Percentiles rank a stretch among this genome's conserved stretches.
These are phyloP conservation scores for Platerodrilus igneus DNA, from an alignment of 2,888 invertebrate species.

Conservation along the genomic window DNA sequence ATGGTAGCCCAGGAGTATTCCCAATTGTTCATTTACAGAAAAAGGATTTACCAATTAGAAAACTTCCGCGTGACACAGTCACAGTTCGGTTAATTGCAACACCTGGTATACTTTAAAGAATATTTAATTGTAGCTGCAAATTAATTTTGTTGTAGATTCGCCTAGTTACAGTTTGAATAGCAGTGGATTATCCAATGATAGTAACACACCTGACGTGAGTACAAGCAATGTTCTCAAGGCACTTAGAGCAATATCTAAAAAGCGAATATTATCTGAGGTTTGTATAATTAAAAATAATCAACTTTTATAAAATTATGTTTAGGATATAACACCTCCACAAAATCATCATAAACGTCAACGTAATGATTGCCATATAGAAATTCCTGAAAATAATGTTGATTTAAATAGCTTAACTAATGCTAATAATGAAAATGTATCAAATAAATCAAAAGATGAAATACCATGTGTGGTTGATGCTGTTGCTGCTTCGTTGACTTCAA, in stretches of 20 bases:
- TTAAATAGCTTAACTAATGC: too few relatives aligned
- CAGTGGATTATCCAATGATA: too few relatives aligned
- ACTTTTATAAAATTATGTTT: too few relatives aligned
- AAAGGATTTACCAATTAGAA: conserved; percentile 42
- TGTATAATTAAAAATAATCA: conserved; percentile 20
- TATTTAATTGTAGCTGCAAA: too few relatives aligned
- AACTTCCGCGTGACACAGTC: conserved; percentile 37
- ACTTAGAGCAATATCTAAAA: conserved; percentile 54
- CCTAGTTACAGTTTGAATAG: too few relatives aligned
- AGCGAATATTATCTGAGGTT: conserved; percentile 51
- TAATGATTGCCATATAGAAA: too few relatives aligned
- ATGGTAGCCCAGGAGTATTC: conserved; percentile 49
- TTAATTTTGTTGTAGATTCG: too few relatives aligned
- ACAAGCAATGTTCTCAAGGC: conserved; percentile 54
- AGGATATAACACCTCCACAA: too few relatives aligned
- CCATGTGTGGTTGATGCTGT: conserved; percentile 41
- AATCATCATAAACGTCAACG: too few relatives aligned
- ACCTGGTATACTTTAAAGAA: conserved; percentile 35
- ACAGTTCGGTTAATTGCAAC: conserved; percentile 40
- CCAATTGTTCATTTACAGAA: conserved; percentile 52
- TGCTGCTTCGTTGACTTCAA: conserved; percentile 40
- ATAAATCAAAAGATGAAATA: conserved; percentile 14
- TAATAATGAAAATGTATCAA: conserved; percentile 25
- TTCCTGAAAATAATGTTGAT: too few relatives aligned
- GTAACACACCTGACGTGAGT: conserved; percentile 25